Base-by-base conservation (phyloP, 2,797 vertebrate species). In the Anguilla pacifica region DNA sequence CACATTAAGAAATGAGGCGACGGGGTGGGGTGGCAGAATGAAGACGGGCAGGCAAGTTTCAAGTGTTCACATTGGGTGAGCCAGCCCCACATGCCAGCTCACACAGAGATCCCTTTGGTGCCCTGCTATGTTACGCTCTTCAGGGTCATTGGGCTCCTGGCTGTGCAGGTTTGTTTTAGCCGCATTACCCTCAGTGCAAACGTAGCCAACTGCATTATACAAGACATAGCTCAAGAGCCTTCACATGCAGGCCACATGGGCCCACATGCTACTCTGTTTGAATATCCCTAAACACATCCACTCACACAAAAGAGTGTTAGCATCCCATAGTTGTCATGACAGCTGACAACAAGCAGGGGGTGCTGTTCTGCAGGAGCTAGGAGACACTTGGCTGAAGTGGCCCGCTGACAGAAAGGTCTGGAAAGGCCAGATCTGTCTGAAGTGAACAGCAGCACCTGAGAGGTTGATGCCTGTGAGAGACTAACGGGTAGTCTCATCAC, bases 401-500 rank as follows among this genome's bases (percentile, higher is more conserved):
- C 0, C 39, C 0, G 11, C 0, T 5, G 35, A 39, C 1, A 59
- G 57, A 15, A 5, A 64, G 67, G 55, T 85, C 86, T 74, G 81
- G 0, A 0, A 28, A 0, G 89, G 51, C 35, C 59, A 87, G 1
- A 3, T 0, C 85, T 89, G 85, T 85, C 92, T 0, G 53, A n/a
- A 25, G 82, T 74, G 91, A 86, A 86, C 91, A 87, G 88, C 85
- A 59, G 88, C 83, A 79, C 64, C 22, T 19, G 86, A 83, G 89
- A 79, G 5, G 43, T 49, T 17, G 28, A 88, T 92, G 87, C 90
- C 85, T 92, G 89, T 89, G 84, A 67, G 91, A 91, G 88, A 92
- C 72, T 89, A 89, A 89, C 87, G 88, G 28, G 10, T 86, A 89
- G 89, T 90, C 81, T 89, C 84, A 83, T 90, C 89, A 89, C 89